These are phyloP conservation scores for Meda fulgida DNA, from an alignment of 2,797 vertebrate species.

Conservation along the genomic window DNA sequence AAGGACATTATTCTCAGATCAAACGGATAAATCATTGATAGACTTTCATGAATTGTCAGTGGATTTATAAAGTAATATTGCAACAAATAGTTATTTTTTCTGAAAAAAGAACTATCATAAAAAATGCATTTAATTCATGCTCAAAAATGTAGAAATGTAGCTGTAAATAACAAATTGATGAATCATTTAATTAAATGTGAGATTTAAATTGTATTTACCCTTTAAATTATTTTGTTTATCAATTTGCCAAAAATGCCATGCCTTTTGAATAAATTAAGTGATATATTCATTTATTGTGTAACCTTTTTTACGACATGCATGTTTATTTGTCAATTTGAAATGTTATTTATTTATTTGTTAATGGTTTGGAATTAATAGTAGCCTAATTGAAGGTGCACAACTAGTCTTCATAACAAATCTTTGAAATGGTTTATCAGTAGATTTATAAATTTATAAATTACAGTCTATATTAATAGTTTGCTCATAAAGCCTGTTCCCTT, in stretches of 20 bases:
- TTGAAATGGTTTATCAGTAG: neutral
- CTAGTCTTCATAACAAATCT: neutral
- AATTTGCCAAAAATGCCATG: no score
- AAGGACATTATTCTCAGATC: conserved; percentile 30
- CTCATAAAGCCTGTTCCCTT: neutral
- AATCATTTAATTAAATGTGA: no score
- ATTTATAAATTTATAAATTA: neutral
- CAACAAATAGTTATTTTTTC: no score
- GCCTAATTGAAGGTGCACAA: neutral
- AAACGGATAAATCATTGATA: neutral
- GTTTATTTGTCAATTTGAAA: neutral
- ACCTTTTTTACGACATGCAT: neutral
- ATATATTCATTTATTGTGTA: neutral
- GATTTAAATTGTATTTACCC: no score
- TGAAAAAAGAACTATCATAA: neutral
- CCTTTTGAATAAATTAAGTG: no score
- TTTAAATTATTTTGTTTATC: no score
- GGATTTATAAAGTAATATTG: neutral
- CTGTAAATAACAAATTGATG: no score
- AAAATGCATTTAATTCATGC: neutral
- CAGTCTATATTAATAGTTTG: neutral
- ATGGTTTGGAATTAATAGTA: neutral
- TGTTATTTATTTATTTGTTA: neutral
- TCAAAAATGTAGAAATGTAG: neutral
- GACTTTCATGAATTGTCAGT: neutral